Conservation (phyloP, 2,888 invertebrate species). For the Anagyrus pseudococci region DNA sequence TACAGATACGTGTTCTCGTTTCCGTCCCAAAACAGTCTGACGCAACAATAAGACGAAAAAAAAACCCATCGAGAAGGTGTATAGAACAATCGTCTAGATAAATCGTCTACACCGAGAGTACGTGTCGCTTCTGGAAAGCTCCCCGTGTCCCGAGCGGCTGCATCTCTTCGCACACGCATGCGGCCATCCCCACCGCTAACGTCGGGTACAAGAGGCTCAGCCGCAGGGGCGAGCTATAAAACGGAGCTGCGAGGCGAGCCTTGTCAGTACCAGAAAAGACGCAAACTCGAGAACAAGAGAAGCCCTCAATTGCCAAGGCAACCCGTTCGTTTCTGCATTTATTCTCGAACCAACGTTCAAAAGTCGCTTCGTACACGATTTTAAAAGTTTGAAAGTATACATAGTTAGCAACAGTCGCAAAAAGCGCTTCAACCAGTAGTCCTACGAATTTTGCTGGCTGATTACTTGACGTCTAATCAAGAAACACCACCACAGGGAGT, state of each 20-base stretch:
- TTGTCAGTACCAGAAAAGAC: neutral
- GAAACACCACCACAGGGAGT: no score
- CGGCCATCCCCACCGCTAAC: constrained; percentile 11
- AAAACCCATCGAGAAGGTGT: no score
- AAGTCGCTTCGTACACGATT: no score
- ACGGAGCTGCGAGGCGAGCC: neutral
- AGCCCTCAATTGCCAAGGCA: no score
- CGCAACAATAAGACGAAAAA: no score
- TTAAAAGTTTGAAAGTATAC: no score
- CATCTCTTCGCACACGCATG: neutral
- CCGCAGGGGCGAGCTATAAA: constrained; percentile 12
- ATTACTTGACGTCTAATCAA: neutral
- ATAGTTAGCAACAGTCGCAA: neutral
- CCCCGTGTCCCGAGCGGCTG: constrained; percentile 4
- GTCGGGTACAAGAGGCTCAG: neutral
- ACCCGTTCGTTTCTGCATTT: neutral
- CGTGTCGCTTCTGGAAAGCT: constrained; percentile 32
- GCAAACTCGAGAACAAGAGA: no score
- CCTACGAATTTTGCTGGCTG: neutral
- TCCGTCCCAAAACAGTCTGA: no score
- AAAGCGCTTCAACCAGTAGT: neutral
- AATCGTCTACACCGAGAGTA: no score
- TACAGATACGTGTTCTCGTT: no score
- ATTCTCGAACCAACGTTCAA: constrained; percentile 7
- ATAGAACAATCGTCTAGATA: no score